A percentile compares a stretch with the other conserved stretches of the same genome.
These are phyloP conservation scores for Oncopodura yosiiana DNA, from an alignment of 1,140 invertebrate species.

Conservation along the genomic window DNA sequence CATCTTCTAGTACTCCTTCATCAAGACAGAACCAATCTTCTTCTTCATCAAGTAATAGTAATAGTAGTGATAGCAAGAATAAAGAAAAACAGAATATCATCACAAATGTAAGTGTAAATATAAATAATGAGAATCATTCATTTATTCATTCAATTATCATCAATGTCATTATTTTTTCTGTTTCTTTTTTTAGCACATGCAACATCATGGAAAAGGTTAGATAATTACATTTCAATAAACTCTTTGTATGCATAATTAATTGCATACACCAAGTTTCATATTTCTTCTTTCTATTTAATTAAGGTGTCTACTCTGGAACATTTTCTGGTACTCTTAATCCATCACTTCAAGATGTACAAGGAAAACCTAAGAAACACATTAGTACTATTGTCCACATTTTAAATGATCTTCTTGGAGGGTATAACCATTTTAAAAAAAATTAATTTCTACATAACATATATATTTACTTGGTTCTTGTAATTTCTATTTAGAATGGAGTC, in stretches of 20 bases:
- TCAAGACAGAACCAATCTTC: conserved; percentile 71
- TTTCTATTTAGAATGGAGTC: background rate
- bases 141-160: too few relatives aligned
- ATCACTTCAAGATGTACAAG: conserved; percentile 80
- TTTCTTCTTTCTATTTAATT: too few relatives aligned
- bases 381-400: conserved; percentile 90
- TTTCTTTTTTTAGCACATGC: too few relatives aligned
- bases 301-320: conserved; percentile 56
- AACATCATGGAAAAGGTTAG: conserved; percentile 82
- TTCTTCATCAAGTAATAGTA: too few relatives aligned
- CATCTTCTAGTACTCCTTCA: background rate
- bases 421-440: conserved; percentile 1
- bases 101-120: too few relatives aligned
- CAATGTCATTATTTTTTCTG: too few relatives aligned
- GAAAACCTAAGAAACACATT: conserved; percentile 80
- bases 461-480: background rate
- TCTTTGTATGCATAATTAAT: too few relatives aligned
- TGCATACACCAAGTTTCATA: too few relatives aligned
- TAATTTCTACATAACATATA: background rate
- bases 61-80: too few relatives aligned
- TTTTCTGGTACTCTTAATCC: conserved; percentile 77
- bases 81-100: too few relatives aligned
- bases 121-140: too few relatives aligned
- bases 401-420: conserved; percentile 64
- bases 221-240: too few relatives aligned